A percentile compares a stretch with the other conserved stretches of the same genome.
Conservation (phyloP, 1,140 invertebrate genomes). For the Leguminivora glycinivorella region DNA sequence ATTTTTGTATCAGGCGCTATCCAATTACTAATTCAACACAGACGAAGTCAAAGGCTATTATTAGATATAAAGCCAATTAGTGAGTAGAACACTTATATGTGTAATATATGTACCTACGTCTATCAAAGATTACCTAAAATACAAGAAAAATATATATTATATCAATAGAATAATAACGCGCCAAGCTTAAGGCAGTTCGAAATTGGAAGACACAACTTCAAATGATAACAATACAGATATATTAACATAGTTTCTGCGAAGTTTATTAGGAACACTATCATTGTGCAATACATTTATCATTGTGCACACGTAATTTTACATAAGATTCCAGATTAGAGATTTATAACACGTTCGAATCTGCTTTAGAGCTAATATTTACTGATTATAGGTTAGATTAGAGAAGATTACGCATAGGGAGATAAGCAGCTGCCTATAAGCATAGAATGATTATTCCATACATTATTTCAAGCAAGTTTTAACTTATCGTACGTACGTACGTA, state of each 20-base stretch:
- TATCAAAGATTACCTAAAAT: neutral
- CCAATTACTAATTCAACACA: too few species aligned
- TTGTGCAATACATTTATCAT: conserved; percentile 1
- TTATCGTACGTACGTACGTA: too few species aligned
- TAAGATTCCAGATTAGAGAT: conserved; percentile 10
- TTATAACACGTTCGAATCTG: neutral
- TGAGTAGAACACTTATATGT: neutral
- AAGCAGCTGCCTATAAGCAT: too few species aligned
- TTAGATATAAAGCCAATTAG: neutral
- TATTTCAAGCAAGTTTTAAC: too few species aligned
- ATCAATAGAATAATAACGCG: neutral
- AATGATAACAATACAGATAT: conserved; percentile 5
- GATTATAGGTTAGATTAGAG: neutral
- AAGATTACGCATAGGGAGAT: too few species aligned
- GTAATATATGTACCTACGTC: too few species aligned
- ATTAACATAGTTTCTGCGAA: conserved; percentile 8
- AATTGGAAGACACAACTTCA: neutral
- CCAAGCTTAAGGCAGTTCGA: neutral
- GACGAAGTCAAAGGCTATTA: too few species aligned
- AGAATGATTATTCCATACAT: too few species aligned
- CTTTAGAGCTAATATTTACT: too few species aligned
- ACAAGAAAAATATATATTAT: too few species aligned
- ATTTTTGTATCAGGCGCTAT: too few species aligned
- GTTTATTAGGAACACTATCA: neutral
- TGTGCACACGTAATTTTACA: neutral